Evolutionary conservation across 2,797 vertebrate genomes (phyloP).

Genomic region (Enteromius afrohamiltoni): DNA sequence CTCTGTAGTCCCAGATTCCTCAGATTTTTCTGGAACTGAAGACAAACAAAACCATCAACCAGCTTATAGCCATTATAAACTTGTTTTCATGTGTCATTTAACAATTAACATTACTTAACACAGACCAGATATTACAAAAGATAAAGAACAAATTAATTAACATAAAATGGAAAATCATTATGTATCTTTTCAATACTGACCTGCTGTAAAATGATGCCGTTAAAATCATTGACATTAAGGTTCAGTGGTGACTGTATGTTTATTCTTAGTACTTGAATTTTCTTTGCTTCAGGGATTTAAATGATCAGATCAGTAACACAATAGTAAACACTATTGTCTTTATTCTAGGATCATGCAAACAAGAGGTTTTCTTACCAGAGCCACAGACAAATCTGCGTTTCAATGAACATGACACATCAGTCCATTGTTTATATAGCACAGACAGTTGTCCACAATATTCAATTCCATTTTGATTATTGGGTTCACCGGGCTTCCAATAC

Average conservation of each 20-base stretch:
- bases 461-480: background rate
- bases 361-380: no score
- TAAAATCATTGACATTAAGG: background rate
- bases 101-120: no score
- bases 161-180: no score
- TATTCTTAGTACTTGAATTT: background rate
- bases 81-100: background rate
- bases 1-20: background rate
- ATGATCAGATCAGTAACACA: background rate
- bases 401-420: background rate
- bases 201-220: background rate
- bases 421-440: rapidly evolving
- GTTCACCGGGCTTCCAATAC: no score
- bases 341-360: no score
- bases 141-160: no score
- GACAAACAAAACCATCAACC: no score
- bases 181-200: background rate
- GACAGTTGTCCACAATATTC: background rate
- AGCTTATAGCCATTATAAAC: no score
- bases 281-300: background rate
- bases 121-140: no score
- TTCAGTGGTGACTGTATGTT: background rate
- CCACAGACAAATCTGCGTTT: background rate
- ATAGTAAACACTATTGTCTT: background rate
- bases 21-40: background rate